Percentiles rank a stretch among this genome's conserved stretches.
These are phyloP conservation scores for Strix aluco DNA, from an alignment of 2,113 vertebrate species.

Conservation along the genomic window DNA sequence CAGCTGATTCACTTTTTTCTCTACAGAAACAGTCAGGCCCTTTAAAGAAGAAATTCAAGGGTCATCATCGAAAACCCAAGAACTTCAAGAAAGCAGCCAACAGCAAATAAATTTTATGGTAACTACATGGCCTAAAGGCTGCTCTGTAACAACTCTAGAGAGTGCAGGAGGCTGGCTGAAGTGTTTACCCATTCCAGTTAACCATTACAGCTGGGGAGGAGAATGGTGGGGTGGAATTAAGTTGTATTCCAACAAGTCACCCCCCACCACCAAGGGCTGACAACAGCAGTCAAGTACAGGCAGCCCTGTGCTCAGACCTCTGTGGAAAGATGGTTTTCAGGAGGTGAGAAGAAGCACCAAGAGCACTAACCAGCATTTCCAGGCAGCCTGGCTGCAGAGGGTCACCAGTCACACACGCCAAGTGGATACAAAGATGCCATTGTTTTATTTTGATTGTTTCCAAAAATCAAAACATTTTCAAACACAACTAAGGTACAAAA, in stretches of 20 bases:
- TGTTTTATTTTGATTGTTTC: constrained; percentile 78
- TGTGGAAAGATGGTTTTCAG: neutral
- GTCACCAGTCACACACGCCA: neutral
- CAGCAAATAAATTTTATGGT: neutral
- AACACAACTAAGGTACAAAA: constrained; percentile 82
- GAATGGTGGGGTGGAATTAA: neutral
- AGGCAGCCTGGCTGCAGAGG: neutral
- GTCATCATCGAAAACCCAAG: constrained; percentile 24
- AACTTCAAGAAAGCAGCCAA: constrained; percentile 29
- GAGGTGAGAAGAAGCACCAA: neutral
- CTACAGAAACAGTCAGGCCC: constrained; percentile 62
- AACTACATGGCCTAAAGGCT: neutral
- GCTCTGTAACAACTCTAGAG: neutral
- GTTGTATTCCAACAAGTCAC: neutral
- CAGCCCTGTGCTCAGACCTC: neutral
- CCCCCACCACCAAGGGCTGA: fast-evolving
- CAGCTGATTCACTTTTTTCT: neutral
- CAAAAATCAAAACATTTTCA: constrained; percentile 78
- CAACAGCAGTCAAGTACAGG: neutral
- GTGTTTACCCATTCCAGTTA: neutral
- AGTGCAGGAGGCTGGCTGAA: neutral
- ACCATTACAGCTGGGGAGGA: neutral
- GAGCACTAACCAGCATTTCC: too few species aligned
- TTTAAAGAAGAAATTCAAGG: constrained; percentile 66
- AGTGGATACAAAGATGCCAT: constrained; percentile 73